Base-by-base conservation (phyloP, 2,113 vertebrate genomes). In the Limnothrissa miodon region DNA sequence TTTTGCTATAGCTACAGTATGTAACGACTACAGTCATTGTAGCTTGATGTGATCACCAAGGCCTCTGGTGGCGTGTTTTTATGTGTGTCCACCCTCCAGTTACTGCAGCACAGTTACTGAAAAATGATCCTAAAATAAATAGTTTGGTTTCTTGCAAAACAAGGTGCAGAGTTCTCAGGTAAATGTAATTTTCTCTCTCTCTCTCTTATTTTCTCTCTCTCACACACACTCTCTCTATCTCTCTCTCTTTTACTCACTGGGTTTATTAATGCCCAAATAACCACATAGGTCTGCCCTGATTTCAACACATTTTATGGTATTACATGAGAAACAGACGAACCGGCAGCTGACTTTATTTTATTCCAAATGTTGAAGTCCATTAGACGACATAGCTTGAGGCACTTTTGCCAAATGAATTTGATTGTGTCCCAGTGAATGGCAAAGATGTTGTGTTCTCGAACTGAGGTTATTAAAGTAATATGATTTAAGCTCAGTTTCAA, bases 391-490 rank as follows among this genome's bases (percentile, higher is more conserved):
- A 45, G 70, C 44, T 81, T 74, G 56, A 36, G 83, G 48, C 70
- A 62, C 39, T 44, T 33, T 80, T 74, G 33, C 29, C 29, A 74
- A 36, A 74, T 74, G 15, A 74, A 74, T 74, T 74, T 33, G 29
- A 74, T 74, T 36, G 25, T 36, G 66, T 59, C 15, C 39, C 9
- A 21, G 78, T 44, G 45, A 51, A 19, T 15, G 23, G 48, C 7
- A 45, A 48, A 36, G 42, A 39, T 48, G 59, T 45, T 19, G 25
- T 56, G 48, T 25, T 8, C 53, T 82, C 45, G 42, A 36, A 74
- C 44, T 70, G 56, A n/a, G 36, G 66, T 81, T 82, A 82, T 85
- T 81, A 85, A 83, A 81, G 42, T 80, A 80, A 78, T 82, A 25
- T 25, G 33, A 78, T 74, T 74, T 74, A 4, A 74, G 66, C 66